Evolutionary conservation across 2,113 vertebrate genomes (phyloP).

Genomic region (Urocitellus parryii): DNA sequence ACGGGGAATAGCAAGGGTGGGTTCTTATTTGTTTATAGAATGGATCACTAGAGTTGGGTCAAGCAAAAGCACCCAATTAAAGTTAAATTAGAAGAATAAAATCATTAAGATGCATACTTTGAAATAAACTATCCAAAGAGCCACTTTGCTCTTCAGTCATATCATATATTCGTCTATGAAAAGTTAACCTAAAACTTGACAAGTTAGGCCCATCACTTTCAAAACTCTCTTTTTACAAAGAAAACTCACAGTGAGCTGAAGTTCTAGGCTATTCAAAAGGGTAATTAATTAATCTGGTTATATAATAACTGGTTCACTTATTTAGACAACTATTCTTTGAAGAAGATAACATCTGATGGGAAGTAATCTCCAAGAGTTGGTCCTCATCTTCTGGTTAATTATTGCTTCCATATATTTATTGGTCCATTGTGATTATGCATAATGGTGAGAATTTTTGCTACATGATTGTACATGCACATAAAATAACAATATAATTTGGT

Average conservation of each 20-base stretch:
- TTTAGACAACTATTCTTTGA: neutral
- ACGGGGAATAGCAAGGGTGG: neutral
- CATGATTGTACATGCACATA: no score
- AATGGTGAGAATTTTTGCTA: no score
- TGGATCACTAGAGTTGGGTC: neutral
- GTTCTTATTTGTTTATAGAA: neutral
- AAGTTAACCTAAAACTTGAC: neutral
- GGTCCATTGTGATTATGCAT: no score
- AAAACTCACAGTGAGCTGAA: neutral
- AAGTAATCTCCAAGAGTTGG: neutral
- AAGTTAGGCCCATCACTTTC: neutral
- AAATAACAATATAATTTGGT: no score
- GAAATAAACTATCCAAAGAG: neutral
- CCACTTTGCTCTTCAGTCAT: neutral
- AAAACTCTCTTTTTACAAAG: neutral
- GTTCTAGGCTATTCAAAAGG: neutral
- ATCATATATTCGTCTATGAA: neutral
- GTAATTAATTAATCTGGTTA: neutral
- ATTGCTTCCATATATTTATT: neutral
- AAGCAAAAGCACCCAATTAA: neutral
- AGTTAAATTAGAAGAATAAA: neutral
- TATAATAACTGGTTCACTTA: neutral
- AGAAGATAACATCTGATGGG: neutral
- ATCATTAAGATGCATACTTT: neutral
- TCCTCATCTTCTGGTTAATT: neutral